A percentile compares a stretch with the other conserved stretches of the same genome.
phyloP scores from a whole-genome alignment of 1,140 invertebrate genomes.

The Drosophila tristis region DNA sequence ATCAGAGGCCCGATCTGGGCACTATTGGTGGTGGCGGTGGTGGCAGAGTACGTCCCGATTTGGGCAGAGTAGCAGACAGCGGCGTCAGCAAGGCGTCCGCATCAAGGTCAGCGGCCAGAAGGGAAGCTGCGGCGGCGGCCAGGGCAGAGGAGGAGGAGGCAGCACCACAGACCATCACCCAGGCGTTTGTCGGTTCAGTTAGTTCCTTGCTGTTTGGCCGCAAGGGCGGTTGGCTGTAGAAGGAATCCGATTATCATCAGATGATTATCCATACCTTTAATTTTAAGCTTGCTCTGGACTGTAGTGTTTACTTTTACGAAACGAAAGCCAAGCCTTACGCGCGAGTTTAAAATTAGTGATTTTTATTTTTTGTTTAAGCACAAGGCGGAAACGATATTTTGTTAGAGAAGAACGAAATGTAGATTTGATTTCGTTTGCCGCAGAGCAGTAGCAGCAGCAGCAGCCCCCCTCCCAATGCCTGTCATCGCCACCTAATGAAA shows the following conservation, averaged over 20 bases:
- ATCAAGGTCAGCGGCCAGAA: slow-evolving; percentile 9
- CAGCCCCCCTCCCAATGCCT: slow-evolving; percentile 32
- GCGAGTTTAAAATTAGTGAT: slow-evolving; percentile 5
- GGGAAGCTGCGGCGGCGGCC: slow-evolving; percentile 8
- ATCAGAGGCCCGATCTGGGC: slow-evolving; percentile 84
- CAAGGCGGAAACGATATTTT: slow-evolving; percentile 35
- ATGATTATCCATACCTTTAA: slow-evolving; percentile 23
- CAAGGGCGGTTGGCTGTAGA: slow-evolving; percentile 91
- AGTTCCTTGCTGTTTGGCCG: slow-evolving; percentile 92
- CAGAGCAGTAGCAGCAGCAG: slow-evolving; percentile 2
- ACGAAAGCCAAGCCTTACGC: slow-evolving; percentile 22
- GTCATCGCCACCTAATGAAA: slow-evolving; percentile 58
- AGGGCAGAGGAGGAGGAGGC: slow-evolving; percentile 35
- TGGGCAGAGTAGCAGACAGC: slow-evolving; percentile 86
- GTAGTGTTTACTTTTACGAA: slow-evolving; percentile 28
- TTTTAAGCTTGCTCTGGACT: slow-evolving; percentile 35
- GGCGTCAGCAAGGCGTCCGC: slow-evolving; percentile 11
- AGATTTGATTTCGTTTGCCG: slow-evolving; percentile 27
- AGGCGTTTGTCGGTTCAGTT: slow-evolving; percentile 88
- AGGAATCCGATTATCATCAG: slow-evolving; percentile 3
- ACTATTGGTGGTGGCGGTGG: slow-evolving; percentile 82
- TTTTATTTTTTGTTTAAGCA: slow-evolving; percentile 44
- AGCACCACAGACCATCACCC: slow-evolving; percentile 85
- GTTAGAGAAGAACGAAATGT: no score
- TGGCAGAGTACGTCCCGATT: slow-evolving; percentile 85